Conservation (phyloP, 2,113 vertebrate genomes). For the Panurus biarmicus region DNA sequence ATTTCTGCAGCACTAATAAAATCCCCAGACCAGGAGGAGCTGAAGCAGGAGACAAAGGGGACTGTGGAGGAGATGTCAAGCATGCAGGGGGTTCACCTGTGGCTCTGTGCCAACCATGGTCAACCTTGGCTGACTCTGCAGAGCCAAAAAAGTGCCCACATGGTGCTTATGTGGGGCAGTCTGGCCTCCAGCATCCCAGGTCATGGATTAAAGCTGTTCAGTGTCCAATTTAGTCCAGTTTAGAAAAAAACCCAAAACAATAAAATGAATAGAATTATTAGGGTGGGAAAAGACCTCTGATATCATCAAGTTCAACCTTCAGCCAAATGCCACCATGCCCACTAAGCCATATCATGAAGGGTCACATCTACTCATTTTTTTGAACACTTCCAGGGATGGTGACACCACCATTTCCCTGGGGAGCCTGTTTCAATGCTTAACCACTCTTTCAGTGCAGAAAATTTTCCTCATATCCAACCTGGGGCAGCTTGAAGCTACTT, state of each 20-base stretch:
- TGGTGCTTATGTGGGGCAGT: background rate
- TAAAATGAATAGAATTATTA: background rate
- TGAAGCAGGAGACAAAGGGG: accelerated
- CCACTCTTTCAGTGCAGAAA: background rate
- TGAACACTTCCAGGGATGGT: background rate
- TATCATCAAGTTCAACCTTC: background rate
- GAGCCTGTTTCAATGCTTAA: background rate
- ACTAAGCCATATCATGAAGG: background rate
- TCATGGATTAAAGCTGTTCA: background rate
- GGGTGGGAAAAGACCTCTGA: accelerated
- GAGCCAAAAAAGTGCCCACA: background rate
- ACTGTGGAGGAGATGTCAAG: background rate
- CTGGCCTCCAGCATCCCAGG: background rate
- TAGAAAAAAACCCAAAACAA: background rate
- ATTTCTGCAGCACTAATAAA: background rate
- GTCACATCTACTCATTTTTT: background rate
- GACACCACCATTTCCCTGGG: background rate
- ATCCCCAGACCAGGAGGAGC: background rate
- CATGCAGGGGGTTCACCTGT: background rate
- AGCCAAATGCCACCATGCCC: background rate
- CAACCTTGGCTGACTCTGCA: background rate
- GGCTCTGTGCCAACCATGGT: background rate
- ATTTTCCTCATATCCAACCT: background rate
- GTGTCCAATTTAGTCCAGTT: background rate
- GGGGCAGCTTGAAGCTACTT: background rate